Evolutionary conservation across 2,113 vertebrate species (phyloP).

Genomic region (Argyrosomus japonicus): DNA sequence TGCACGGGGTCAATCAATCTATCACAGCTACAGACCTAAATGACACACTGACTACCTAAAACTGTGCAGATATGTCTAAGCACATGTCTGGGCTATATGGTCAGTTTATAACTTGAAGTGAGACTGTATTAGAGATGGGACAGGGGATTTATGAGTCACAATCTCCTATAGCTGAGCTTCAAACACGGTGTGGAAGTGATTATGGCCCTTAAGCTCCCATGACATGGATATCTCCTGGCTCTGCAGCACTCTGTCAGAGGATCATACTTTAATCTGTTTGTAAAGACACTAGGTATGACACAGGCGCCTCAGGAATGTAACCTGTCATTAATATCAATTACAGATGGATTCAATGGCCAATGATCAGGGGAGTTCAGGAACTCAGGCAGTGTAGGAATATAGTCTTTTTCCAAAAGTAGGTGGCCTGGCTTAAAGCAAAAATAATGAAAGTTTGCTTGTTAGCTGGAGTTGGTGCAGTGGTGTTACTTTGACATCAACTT

Average conservation of each 20-base stretch:
- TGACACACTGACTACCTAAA: conserved; percentile 39
- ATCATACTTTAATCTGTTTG: conserved; percentile 82
- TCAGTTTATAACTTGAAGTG: conserved; percentile 62
- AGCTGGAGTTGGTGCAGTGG: neutral
- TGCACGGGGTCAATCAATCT: conserved; percentile 44
- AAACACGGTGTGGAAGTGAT: conserved; percentile 83
- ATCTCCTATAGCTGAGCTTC: conserved; percentile 67
- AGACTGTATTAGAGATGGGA: conserved; percentile 60
- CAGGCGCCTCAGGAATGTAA: conserved; percentile 82
- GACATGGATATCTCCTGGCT: conserved; percentile 82
- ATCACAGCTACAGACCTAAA: conserved; percentile 41
- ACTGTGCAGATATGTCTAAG: conserved; percentile 55
- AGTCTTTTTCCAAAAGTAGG: conserved; percentile 28
- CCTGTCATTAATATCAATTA: conserved; percentile 82
- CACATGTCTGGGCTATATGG: conserved; percentile 52
- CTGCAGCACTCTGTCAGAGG: conserved; percentile 74
- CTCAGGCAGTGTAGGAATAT: conserved; percentile 22
- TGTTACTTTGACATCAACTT: conserved; percentile 40
- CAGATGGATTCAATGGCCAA: conserved; percentile 66
- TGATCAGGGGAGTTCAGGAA: conserved; percentile 61
- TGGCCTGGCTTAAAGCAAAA: conserved; percentile 36
- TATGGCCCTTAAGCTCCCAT: conserved; percentile 79
- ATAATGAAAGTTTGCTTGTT: conserved; percentile 32
- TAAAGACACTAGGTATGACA: conserved; percentile 82
- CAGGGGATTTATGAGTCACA: conserved; percentile 70